Evolutionary conservation across 1,140 invertebrate genomes (phyloP), one percentile per base, ranked within the genome.

Genomic region (Melitaea cinxia): DNA sequence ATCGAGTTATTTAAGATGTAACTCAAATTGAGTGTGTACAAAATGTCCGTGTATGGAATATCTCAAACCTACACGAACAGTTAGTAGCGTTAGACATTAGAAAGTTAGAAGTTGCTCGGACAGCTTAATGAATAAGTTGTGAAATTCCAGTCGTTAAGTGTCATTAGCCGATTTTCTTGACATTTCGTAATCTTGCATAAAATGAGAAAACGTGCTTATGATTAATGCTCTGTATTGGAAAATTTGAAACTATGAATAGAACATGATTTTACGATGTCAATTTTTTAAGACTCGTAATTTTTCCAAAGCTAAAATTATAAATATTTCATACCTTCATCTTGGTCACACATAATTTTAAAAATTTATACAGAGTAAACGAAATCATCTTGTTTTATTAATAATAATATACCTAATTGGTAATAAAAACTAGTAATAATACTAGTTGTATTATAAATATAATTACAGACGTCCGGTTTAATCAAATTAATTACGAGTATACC

Each of bases 101-200:
- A 81, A 81, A 81, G 78, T 77, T 61, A 61, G 68, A 67, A 67
- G 72, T 72, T 59, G 63, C 52, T 15, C 67, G 54, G 75, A 72
- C 70, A 68, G 56, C 77, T 78, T 81, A 81, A 81, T 81, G 78
- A 81, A 78, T 81, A 79, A 81, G 65, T 81, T 82, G 75, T 74
- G 77, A 79, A 77, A 81, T 69, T 56, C 45, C 47, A 52, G 71
- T 73, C 74, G 74, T 76, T 73, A 73, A 71, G 65, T 76, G 69
- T 73, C 74, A 73, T 73, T 76, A 76, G 63, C 56, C 70, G 61
- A 72, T 72, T 75, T 73, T 72, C 73, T 70, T 47, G 68, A 56
- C 45, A 39, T 70, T 73, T 66, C 62, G 63, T 66, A 73, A 73
- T 54, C 37, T 59, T 39, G 30, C 23, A 21, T 55, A 49, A 66